A percentile compares a stretch with the other conserved stretches of the same genome.
Conservation (phyloP, 2,888 invertebrate genomes). For the Chelonus formosanus region DNA sequence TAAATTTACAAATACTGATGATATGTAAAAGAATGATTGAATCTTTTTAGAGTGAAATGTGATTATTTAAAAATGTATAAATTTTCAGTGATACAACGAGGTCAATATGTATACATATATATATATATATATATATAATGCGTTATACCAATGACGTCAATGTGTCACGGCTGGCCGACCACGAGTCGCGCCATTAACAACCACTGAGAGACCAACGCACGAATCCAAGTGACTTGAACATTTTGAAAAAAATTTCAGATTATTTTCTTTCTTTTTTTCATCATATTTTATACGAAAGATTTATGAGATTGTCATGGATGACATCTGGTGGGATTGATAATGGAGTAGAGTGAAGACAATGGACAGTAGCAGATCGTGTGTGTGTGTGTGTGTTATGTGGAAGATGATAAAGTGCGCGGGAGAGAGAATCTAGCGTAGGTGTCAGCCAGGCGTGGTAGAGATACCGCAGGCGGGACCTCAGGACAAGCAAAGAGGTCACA, state of each 20-base stretch:
- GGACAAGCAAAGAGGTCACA: conserved; percentile 32
- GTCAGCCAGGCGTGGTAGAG: conserved; percentile 46
- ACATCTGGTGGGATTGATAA: background rate
- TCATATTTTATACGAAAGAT: conserved; percentile 15
- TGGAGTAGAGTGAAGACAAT: conserved; percentile 15
- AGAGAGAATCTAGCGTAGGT: conserved; percentile 39
- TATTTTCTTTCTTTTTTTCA: no score
- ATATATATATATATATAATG: no score
- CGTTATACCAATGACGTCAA: conserved; percentile 57
- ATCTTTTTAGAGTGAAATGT: background rate
- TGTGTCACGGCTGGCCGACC: conserved; percentile 60
- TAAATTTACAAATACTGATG: no score
- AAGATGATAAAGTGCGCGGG: conserved; percentile 19
- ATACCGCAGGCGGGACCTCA: conserved; percentile 39
- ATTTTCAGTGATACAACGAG: conserved; percentile 37
- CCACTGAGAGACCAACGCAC: conserved; percentile 31
- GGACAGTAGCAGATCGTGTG: conserved; percentile 16
- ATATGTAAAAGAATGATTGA: no score
- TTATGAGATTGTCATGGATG: conserved; percentile 12
- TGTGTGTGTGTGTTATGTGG: conserved; percentile 1
- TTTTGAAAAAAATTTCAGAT: conserved; percentile 22
- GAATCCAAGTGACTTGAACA: conserved; percentile 23
- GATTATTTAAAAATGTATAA: background rate
- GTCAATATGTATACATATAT: conserved; percentile 41
- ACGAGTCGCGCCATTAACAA: conserved; percentile 60